Evolutionary conservation across 1,140 invertebrate species (phyloP).

Genomic region (Procambarus clarkii): DNA sequence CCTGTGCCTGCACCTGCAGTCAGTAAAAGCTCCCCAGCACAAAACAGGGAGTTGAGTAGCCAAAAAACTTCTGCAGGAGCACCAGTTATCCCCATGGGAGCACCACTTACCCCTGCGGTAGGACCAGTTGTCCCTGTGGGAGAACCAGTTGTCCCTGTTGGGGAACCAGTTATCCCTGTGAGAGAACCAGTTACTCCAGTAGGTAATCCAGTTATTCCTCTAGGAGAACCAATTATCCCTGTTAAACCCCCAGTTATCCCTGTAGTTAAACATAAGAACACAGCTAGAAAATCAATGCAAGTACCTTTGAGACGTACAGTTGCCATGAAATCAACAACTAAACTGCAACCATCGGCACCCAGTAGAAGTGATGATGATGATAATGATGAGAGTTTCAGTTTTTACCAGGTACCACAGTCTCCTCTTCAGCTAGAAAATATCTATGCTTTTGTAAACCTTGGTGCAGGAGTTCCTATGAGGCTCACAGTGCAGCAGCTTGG

Average conservation of each 20-base stretch:
- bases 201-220: no score
- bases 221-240: background rate
- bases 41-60: background rate
- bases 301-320: constrained; percentile 16
- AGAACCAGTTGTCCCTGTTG: no score
- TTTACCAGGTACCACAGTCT: constrained; percentile 6
- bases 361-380: constrained; percentile 6
- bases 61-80: background rate
- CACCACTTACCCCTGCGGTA: no score
- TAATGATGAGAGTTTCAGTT: constrained; percentile 13
- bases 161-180: no score
- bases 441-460: constrained; percentile 62
- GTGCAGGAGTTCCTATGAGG: constrained; percentile 45
- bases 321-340: constrained; percentile 59
- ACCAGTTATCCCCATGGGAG: background rate
- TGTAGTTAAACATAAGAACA: constrained; percentile 45
- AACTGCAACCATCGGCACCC: background rate
- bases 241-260: background rate
- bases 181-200: no score
- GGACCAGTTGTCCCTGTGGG: no score
- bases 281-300: constrained; percentile 56
- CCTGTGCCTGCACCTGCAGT: background rate
- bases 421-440: constrained; percentile 53
- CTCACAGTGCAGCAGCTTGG: constrained; percentile 48
- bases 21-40: background rate